A percentile compares a stretch with the other conserved stretches of the same genome.
Evolutionary conservation across 2,888 invertebrate species (phyloP).

Genomic region (Amiota mariae): DNA sequence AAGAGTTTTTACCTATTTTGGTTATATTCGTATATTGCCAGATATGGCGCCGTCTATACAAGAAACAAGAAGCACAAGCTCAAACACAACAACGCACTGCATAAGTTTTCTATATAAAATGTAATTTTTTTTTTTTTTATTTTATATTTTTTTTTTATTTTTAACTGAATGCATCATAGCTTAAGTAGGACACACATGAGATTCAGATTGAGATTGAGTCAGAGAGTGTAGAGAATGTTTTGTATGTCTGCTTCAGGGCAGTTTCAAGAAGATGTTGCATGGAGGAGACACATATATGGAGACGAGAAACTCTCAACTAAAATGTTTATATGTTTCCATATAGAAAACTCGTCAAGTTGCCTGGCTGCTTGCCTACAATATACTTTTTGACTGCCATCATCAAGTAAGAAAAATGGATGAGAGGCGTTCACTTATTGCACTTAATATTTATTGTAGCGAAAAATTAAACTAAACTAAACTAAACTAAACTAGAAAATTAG

Average conservation of each 20-base stretch:
- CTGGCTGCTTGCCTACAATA: too few relatives aligned
- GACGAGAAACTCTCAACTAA: not conserved
- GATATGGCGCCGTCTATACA: not conserved
- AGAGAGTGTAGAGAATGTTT: not conserved
- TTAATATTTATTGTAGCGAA: conserved; percentile 21
- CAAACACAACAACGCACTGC: too few relatives aligned
- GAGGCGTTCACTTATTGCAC: conserved; percentile 9
- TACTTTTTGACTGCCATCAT: too few relatives aligned
- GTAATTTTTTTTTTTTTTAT: not conserved
- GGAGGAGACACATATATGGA: not conserved
- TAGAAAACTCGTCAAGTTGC: too few relatives aligned
- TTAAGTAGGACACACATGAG: conserved; percentile 10
- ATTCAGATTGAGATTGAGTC: not conserved
- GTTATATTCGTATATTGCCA: not conserved
- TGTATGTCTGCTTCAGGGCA: not conserved
- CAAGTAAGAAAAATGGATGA: too few relatives aligned
- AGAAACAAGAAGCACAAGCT: too few relatives aligned
- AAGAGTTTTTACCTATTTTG: not conserved
- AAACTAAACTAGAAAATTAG: not conserved
- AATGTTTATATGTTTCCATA: not conserved
- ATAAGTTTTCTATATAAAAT: not conserved
- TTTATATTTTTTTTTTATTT: not conserved
- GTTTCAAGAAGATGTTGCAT: not conserved
- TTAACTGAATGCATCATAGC: conserved; percentile 9
- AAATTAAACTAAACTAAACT: not conserved